Percentiles rank a stretch among this genome's conserved stretches.
These are phyloP conservation scores for Catharus minimus DNA, from an alignment of 2,113 vertebrate species.

Conservation along the genomic window DNA sequence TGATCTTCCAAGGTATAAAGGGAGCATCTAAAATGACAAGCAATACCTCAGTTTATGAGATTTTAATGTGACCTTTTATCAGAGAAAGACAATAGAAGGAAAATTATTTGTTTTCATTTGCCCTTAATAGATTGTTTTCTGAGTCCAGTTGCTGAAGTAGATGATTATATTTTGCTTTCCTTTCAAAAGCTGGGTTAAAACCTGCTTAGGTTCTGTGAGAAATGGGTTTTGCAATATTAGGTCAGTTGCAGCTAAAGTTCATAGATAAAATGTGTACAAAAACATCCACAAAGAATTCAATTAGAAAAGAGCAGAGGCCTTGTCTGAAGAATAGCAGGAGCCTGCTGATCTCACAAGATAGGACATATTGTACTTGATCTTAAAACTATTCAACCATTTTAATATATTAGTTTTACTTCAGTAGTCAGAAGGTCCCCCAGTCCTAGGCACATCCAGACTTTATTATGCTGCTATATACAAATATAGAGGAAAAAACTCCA, in stretches of 20 bases:
- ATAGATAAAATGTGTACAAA: constrained; percentile 6
- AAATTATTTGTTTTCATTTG: constrained; percentile 52
- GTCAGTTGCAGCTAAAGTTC: constrained; percentile 25
- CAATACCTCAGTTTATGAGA: neutral
- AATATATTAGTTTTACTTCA: neutral
- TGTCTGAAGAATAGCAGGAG: constrained; percentile 9
- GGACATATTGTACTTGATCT: neutral
- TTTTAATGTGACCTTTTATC: constrained; percentile 28
- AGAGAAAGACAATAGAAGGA: neutral
- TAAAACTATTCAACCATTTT: neutral
- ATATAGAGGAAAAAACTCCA: neutral
- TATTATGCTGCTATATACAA: neutral
- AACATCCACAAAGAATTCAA: neutral
- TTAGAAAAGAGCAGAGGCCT: constrained; percentile 18
- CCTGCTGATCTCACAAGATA: neutral
- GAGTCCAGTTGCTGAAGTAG: constrained; percentile 12
- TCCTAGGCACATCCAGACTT: neutral
- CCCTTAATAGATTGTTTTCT: constrained; percentile 20
- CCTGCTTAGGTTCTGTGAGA: constrained; percentile 45
- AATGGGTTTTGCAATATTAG: constrained; percentile 44
- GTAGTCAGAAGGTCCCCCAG: neutral
- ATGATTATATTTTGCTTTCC: constrained; percentile 55
- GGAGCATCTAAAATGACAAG: constrained; percentile 5
- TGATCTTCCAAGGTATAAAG: neutral
- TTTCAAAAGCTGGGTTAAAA: constrained; percentile 67